Evolutionary conservation across 2,113 vertebrate species (phyloP).

Genomic region (Pyxicephalus adspersus): DNA sequence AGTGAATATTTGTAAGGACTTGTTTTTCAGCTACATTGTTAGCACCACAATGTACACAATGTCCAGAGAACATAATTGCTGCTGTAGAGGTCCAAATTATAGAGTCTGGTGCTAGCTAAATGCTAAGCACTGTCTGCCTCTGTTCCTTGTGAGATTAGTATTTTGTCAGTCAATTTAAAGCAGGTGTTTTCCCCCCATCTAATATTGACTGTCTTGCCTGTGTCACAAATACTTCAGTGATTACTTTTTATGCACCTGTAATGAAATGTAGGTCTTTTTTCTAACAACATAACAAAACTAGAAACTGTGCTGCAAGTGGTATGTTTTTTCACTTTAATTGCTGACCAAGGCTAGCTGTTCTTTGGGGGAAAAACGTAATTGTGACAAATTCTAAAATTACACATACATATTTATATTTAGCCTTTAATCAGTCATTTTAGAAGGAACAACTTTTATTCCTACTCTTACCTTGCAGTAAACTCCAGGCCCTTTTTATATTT

Average conservation of each 20-base stretch:
- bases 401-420: no score
- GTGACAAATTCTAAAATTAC: no score
- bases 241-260: slow-evolving; percentile 13
- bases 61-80: slow-evolving; percentile 25
- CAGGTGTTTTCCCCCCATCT: not conserved
- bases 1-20: not conserved
- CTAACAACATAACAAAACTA: not conserved
- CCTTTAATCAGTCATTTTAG: no score
- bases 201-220: slow-evolving; percentile 1
- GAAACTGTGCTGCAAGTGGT: not conserved
- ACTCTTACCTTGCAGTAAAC: no score
- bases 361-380: no score
- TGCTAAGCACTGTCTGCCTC: slow-evolving; percentile 21
- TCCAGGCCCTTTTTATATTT: no score
- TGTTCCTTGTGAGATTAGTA: slow-evolving; percentile 32
- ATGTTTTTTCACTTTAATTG: not conserved
- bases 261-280: slow-evolving; percentile 3
- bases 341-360: no score
- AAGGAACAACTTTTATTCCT: no score
- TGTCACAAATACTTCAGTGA: slow-evolving; percentile 1
- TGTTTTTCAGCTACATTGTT: not conserved
- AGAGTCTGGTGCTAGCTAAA: slow-evolving; percentile 24
- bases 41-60: not conserved
- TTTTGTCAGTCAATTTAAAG: slow-evolving; percentile 29
- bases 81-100: slow-evolving; percentile 6